Percentiles rank a stretch among this genome's conserved stretches.
Conservation (phyloP, 2,113 vertebrate genomes). For the Hippocampus barbouri region DNA sequence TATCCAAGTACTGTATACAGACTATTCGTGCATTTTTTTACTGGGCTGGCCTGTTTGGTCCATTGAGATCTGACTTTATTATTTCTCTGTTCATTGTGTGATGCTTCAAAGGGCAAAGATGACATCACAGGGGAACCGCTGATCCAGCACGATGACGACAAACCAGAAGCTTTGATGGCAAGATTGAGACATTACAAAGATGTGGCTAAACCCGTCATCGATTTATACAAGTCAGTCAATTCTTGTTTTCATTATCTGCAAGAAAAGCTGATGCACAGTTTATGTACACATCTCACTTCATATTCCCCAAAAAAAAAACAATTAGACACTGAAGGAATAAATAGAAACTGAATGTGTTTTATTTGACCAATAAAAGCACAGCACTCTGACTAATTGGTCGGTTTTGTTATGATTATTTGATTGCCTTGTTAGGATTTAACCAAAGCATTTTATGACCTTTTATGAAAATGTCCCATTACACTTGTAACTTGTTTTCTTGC, state of each 20-base stretch:
- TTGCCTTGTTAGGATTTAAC: neutral
- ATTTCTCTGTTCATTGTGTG: neutral
- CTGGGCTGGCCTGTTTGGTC: neutral
- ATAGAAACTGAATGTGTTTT: no score
- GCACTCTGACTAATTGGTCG: neutral
- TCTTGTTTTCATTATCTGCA: neutral
- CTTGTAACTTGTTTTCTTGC: neutral
- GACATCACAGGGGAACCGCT: conserved; percentile 86
- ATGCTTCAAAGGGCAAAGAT: conserved; percentile 77
- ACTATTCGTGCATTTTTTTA: neutral
- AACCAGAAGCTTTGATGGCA: conserved; percentile 82
- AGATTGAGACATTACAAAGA: conserved; percentile 92
- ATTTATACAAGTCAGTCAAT: conserved; percentile 87
- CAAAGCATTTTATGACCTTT: neutral
- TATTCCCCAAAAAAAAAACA: neutral
- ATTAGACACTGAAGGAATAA: neutral
- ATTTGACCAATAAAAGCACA: neutral
- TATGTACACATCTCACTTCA: neutral
- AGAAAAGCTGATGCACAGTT: neutral
- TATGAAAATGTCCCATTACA: neutral
- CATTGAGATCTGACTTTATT: neutral
- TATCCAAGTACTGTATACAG: neutral
- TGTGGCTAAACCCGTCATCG: conserved; percentile 88
- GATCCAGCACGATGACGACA: conserved; percentile 88
- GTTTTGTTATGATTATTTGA: neutral